phyloP scores from a whole-genome alignment of 1,140 invertebrate species.

The Sarcophaga peregrina region DNA sequence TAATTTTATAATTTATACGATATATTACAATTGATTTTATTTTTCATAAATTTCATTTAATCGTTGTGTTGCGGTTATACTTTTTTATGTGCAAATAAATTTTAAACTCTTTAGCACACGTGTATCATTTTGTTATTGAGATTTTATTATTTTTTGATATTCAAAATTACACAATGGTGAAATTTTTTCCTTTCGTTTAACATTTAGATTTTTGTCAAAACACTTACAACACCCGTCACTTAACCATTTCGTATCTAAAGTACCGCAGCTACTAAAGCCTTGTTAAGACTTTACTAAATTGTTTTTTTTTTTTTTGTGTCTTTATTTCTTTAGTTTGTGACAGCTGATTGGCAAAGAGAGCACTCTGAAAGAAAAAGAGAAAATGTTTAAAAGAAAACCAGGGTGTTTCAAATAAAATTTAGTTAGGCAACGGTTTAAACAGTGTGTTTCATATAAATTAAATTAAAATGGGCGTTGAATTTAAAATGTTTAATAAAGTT shows the following conservation, averaged over 20 bases:
- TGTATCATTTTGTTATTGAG: neutral
- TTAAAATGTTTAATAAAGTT: neutral
- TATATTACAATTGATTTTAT: neutral
- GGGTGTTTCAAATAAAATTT: neutral
- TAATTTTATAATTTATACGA: neutral
- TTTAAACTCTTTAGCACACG: conserved; percentile 2
- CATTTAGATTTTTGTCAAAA: neutral
- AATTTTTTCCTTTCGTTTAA: neutral
- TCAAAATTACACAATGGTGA: conserved; percentile 16
- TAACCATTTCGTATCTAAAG: conserved; percentile 18
- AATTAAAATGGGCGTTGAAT: neutral
- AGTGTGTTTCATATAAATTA: neutral
- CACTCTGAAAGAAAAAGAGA: neutral
- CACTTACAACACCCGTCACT: conserved; percentile 3
- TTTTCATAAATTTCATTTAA: neutral
- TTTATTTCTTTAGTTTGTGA: neutral
- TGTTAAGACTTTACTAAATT: conserved; percentile 20
- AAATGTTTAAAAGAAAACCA: neutral
- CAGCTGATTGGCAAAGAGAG: conserved; percentile 10
- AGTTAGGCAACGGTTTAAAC: neutral
- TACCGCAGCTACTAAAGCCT: conserved; percentile 20
- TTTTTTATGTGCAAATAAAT: neutral
- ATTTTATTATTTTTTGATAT: neutral
- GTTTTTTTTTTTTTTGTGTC: neutral
- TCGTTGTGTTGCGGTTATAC: neutral